phyloP scores from a whole-genome alignment of 2,113 vertebrate genomes.

The Brienomyrus longianalis region DNA sequence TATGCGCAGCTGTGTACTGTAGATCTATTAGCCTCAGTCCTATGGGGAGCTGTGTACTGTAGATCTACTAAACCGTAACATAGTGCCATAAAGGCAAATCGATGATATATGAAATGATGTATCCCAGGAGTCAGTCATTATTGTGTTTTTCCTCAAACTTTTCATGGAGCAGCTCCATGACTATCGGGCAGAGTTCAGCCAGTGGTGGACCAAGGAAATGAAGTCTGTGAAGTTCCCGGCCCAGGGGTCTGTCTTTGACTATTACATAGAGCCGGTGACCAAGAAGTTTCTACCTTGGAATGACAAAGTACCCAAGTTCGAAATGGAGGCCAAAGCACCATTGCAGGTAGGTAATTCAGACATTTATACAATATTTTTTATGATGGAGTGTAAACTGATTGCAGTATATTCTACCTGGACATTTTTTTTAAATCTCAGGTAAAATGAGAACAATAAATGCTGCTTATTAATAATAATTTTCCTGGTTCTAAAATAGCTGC shows the following conservation, averaged over 20 bases:
- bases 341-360: conserved; percentile 53
- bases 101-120: neutral
- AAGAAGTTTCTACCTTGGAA: conserved; percentile 61
- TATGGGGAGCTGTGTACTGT: neutral
- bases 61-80: neutral
- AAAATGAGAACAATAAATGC: neutral
- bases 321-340: conserved; percentile 53
- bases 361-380: neutral
- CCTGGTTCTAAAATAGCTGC: neutral
- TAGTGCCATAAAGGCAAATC: neutral
- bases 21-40: neutral
- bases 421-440: neutral
- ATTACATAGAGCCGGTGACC: conserved; percentile 52
- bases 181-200: conserved; percentile 64
- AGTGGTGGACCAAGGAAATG: conserved; percentile 65
- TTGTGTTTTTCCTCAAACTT: neutral
- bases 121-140: too few relatives aligned
- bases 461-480: neutral
- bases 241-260: conserved; percentile 67
- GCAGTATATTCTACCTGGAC: neutral
- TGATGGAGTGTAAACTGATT: neutral
- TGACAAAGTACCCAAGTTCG: conserved; percentile 57
- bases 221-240: conserved; percentile 65
- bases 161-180: conserved; percentile 53
- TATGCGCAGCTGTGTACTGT: neutral